phyloP scores from a whole-genome alignment of 2,797 vertebrate species.

The Acanthis flammea region DNA sequence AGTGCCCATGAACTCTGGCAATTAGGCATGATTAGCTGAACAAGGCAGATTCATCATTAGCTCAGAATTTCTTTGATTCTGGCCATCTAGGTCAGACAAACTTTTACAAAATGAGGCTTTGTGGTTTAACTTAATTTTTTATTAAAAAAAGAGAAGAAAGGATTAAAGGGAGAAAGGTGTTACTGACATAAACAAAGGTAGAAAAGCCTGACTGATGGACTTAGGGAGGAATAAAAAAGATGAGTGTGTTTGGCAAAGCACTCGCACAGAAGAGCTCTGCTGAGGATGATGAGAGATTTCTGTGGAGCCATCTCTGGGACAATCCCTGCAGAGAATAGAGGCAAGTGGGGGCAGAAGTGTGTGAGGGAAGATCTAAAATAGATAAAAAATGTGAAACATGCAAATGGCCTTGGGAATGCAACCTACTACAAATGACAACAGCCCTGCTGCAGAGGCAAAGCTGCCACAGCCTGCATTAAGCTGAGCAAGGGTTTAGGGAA shows the following conservation, averaged over 20 bases:
- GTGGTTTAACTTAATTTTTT: conserved; percentile 15
- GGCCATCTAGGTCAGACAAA: neutral
- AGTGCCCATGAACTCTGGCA: neutral
- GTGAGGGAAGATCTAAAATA: conserved; percentile 18
- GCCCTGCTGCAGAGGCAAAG: neutral
- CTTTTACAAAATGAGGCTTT: conserved; percentile 1
- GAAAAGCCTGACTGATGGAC: neutral
- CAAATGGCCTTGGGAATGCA: neutral
- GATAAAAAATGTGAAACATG: neutral
- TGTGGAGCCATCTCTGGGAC: neutral
- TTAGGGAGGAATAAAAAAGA: neutral
- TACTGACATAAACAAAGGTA: neutral
- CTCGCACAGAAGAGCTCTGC: neutral
- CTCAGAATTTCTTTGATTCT: conserved; percentile 25
- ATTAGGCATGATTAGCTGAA: conserved; percentile 4
- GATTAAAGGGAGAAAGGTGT: neutral
- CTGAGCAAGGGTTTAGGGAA: neutral
- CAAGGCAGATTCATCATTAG: neutral
- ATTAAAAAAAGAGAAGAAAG: neutral
- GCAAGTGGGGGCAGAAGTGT: neutral
- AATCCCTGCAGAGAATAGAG: conserved; percentile 27
- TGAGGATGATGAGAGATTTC: neutral
- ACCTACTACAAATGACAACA: neutral
- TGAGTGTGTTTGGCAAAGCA: neutral
- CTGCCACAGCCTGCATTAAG: neutral